These are phyloP conservation scores for Hypomecis punctinalis DNA, from an alignment of 2,888 invertebrate genomes.

Conservation along the genomic window DNA sequence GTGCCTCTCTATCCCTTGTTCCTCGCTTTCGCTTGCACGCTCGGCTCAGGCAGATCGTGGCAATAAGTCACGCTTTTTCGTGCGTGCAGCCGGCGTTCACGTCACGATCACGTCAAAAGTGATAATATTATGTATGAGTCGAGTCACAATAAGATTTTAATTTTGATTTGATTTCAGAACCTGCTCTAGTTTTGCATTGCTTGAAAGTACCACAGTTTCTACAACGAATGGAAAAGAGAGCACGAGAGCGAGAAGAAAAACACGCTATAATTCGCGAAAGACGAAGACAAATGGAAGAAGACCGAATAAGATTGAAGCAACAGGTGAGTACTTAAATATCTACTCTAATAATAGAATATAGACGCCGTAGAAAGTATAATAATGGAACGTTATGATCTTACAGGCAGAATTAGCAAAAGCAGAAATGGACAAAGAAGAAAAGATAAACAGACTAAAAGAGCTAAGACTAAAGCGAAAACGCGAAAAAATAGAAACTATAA, in stretches of 20 bases:
- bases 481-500: slow-evolving; percentile 86
- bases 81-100: no score
- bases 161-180: slow-evolving; percentile 58
- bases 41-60: no score
- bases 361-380: no score
- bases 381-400: slow-evolving; percentile 34
- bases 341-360: not conserved
- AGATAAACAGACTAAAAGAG: slow-evolving; percentile 84
- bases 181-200: slow-evolving; percentile 73
- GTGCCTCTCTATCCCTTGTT: no score
- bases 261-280: slow-evolving; percentile 79
- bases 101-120: no score
- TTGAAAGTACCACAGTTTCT: slow-evolving; percentile 88
- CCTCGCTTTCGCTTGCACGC: no score
- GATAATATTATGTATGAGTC: no score
- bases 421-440: slow-evolving; percentile 86
- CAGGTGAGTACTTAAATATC: slow-evolving; percentile 57
- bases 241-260: slow-evolving; percentile 86
- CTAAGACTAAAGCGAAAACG: slow-evolving; percentile 85
- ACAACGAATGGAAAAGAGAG: slow-evolving; percentile 89
- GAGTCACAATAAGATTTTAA: no score
- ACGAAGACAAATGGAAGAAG: slow-evolving; percentile 79
- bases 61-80: no score
- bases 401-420: slow-evolving; percentile 79
- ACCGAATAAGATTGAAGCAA: slow-evolving; percentile 74